Conservation (phyloP, 2,888 invertebrate species). For the Drosophila kuntzei region DNA sequence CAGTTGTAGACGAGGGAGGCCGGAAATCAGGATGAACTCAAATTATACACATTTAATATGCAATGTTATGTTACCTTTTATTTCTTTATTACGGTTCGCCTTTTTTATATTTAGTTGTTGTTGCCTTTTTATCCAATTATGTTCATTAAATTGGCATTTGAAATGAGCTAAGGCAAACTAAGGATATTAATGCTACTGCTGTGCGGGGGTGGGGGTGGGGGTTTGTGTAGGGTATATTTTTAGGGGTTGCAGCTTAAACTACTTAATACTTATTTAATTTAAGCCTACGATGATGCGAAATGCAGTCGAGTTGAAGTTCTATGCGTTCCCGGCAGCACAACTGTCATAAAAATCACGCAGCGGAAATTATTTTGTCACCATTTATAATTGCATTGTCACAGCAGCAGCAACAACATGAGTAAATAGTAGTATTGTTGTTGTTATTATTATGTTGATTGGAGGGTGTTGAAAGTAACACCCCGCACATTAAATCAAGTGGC, state of each 20-base stretch:
- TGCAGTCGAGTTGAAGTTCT: slow-evolving; percentile 65
- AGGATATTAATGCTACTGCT: slow-evolving; percentile 8
- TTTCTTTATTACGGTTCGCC: slow-evolving; percentile 5
- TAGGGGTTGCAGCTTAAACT: slow-evolving; percentile 52
- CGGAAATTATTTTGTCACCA: slow-evolving; percentile 85
- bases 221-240: not conserved
- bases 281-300: slow-evolving; percentile 34
- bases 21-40: slow-evolving; percentile 69
- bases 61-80: slow-evolving; percentile 40
- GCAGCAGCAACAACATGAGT: slow-evolving; percentile 50
- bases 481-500: slow-evolving; percentile 80
- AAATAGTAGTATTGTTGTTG: slow-evolving; percentile 33
- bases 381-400: slow-evolving; percentile 85
- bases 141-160: slow-evolving; percentile 78
- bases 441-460: slow-evolving; percentile 64
- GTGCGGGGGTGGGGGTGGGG: not conserved
- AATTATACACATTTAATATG: slow-evolving; percentile 61
- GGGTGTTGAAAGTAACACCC: slow-evolving; percentile 83
- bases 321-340: slow-evolving; percentile 70
- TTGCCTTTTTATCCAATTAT: slow-evolving; percentile 65
- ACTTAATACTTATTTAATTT: slow-evolving; percentile 75
- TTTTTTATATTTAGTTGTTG: slow-evolving; percentile 11
- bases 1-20: slow-evolving; percentile 27
- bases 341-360: slow-evolving; percentile 84
- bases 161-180: slow-evolving; percentile 46